These are phyloP conservation scores for Chromobotia macracanthus DNA, from an alignment of 2,797 vertebrate genomes.

Conservation along the genomic window DNA sequence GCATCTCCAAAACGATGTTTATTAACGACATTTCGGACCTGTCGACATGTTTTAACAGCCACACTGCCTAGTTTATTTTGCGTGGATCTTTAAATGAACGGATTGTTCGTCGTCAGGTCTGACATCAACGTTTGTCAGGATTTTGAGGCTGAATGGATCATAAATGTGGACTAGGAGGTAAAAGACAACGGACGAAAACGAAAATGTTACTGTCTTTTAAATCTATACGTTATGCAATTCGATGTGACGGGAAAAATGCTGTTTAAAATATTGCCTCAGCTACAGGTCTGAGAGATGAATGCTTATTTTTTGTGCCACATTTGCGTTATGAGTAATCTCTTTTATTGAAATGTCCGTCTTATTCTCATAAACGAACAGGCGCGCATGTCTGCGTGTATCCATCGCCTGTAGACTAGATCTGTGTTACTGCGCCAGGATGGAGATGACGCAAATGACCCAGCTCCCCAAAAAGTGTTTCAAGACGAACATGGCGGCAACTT, in stretches of 20 bases:
- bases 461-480: slow-evolving; percentile 97
- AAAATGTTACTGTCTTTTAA: not conserved
- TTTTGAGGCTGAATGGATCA: slow-evolving; percentile 7
- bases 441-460: slow-evolving; percentile 97
- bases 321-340: slow-evolving; percentile 14
- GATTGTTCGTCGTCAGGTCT: slow-evolving; percentile 8
- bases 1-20: slow-evolving; percentile 14
- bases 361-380: slow-evolving; percentile 8
- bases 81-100: too few relatives aligned
- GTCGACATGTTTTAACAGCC: slow-evolving; percentile 8
- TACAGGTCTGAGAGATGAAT: not conserved
- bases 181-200: slow-evolving; percentile 6
- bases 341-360: slow-evolving; percentile 25
- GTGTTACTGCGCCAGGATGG: slow-evolving; percentile 95
- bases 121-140: not conserved
- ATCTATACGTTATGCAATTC: slow-evolving; percentile 1
- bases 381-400: slow-evolving; percentile 62
- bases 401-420: slow-evolving; percentile 72
- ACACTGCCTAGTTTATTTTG: slow-evolving; percentile 6
- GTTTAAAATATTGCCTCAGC: not conserved
- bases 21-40: slow-evolving; percentile 6
- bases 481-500: slow-evolving; percentile 99
- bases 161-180: not conserved
- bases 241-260: not conserved
- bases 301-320: not conserved